These are phyloP conservation scores for Leptoclinus maculatus DNA, from an alignment of 2,797 vertebrate genomes.

Conservation along the genomic window DNA sequence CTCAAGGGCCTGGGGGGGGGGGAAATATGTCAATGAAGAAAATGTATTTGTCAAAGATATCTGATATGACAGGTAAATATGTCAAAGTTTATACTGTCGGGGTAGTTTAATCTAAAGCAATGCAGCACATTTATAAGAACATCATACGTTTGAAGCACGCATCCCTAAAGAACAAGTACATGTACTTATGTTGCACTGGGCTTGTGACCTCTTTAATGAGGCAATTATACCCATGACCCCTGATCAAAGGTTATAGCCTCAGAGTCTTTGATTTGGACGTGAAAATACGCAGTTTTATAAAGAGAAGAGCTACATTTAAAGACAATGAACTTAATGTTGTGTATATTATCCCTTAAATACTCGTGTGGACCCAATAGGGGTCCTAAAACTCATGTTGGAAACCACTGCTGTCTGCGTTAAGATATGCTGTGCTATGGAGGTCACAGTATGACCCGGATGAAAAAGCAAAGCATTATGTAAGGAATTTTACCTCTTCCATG, in stretches of 20 bases:
- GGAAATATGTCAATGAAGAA: background rate
- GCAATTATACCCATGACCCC: background rate
- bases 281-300: background rate
- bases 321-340: background rate
- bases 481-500: constrained; percentile 72
- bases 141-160: background rate
- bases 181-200: background rate
- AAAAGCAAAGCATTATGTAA: background rate
- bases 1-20: constrained; percentile 66
- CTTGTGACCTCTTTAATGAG: background rate
- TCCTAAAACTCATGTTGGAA: background rate
- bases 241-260: background rate
- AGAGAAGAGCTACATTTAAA: background rate
- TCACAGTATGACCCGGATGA: background rate
- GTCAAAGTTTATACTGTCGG: background rate
- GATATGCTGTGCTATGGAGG: background rate
- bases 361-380: too few species aligned
- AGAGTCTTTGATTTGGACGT: background rate
- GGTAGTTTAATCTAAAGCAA: background rate
- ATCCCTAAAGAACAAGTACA: background rate
- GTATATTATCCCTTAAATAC: background rate
- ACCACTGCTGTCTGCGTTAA: background rate
- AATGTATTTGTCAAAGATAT: background rate
- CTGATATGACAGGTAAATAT: background rate
- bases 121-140: background rate